These are phyloP conservation scores for Aptenodytes patagonicus DNA, from an alignment of 2,113 vertebrate genomes.

Conservation along the genomic window DNA sequence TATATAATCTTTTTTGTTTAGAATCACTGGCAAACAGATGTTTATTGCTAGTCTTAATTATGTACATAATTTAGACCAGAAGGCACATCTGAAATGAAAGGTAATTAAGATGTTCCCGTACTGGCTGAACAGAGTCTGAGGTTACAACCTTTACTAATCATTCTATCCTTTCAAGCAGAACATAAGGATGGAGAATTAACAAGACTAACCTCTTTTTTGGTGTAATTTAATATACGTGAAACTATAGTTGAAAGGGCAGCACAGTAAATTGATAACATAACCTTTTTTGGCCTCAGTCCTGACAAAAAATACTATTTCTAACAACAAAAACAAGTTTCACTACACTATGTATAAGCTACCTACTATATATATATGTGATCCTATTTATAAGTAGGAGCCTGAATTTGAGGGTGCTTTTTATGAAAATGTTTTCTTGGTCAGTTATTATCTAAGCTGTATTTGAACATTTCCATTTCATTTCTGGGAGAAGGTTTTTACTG, in stretches of 20 bases:
- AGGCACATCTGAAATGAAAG: not conserved
- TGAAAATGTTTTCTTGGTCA: not conserved
- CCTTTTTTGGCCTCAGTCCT: not conserved
- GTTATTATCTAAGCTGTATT: not conserved
- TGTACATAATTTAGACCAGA: constrained; percentile 14
- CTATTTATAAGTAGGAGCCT: not conserved
- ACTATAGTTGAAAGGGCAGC: not conserved
- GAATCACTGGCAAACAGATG: not conserved
- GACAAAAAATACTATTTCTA: not conserved
- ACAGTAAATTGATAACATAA: not conserved
- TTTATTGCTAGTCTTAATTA: constrained; percentile 39
- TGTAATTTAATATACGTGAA: not conserved
- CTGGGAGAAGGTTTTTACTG: not conserved
- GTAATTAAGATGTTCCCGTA: constrained; percentile 7
- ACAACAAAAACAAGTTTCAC: not conserved
- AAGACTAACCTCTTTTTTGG: not conserved
- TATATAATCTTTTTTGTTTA: not conserved
- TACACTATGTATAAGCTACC: not conserved
- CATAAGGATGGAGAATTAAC: not conserved
- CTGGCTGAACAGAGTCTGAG: not conserved
- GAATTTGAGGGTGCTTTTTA: not conserved
- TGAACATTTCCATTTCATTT: not conserved
- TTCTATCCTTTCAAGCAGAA: not conserved
- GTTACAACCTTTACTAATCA: not conserved
- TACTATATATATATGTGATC: not conserved